A percentile compares a stretch with the other conserved stretches of the same genome.
Conservation (phyloP, 1,140 invertebrate genomes). For the Pseudomyrmex cubaensis region DNA sequence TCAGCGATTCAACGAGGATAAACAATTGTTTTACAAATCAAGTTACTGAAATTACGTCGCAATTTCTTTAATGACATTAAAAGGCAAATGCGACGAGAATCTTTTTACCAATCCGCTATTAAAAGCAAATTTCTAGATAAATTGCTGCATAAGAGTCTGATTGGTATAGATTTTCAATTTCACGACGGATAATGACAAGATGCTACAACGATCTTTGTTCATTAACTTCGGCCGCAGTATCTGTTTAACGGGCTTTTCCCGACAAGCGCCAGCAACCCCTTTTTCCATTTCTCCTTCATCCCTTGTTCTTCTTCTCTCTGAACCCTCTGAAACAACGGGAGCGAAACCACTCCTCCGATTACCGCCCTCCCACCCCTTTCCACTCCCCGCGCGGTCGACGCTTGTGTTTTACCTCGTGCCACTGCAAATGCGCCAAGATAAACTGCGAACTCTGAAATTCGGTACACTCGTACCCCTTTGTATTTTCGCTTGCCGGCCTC, state of each 20-base stretch:
- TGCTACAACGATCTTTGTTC: conserved; percentile 45
- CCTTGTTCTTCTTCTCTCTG: conserved; percentile 6
- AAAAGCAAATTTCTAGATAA: conserved; percentile 15
- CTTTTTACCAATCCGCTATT: not conserved
- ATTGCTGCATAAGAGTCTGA: conserved; percentile 9
- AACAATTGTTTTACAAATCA: conserved; percentile 10
- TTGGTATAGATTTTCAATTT: conserved; percentile 27
- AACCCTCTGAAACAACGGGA: conserved; percentile 48
- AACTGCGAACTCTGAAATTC: conserved; percentile 74
- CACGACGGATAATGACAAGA: conserved; percentile 39
- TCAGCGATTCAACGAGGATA: not conserved
- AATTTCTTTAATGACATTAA: not conserved
- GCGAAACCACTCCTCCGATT: conserved; percentile 64
- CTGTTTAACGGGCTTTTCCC: conserved; percentile 49
- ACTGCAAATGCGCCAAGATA: conserved; percentile 71
- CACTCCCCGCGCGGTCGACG: conserved; percentile 8
- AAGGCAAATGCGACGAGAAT: not conserved
- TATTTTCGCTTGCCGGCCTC: conserved; percentile 43
- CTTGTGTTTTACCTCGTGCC: conserved; percentile 55
- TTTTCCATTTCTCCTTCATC: conserved; percentile 54
- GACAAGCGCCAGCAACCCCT: conserved; percentile 49
- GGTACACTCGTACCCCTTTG: conserved; percentile 59
- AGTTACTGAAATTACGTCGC: not conserved
- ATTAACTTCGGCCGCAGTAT: conserved; percentile 45
- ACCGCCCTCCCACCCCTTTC: conserved; percentile 11